Base-by-base conservation (phyloP, 2,113 vertebrate genomes). In the Miniopterus natalensis region DNA sequence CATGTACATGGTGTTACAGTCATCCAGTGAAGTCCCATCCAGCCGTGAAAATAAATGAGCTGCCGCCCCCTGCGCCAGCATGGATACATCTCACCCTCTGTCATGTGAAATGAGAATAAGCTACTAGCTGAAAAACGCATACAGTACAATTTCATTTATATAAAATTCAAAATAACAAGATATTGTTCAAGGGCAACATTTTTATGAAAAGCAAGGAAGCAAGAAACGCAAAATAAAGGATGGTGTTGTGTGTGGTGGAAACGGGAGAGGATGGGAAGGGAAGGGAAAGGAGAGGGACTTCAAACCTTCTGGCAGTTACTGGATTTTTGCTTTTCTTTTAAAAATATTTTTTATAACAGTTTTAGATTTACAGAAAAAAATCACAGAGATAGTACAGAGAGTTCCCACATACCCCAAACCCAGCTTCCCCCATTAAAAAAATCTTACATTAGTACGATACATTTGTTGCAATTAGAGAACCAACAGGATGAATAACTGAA, bases 131-230 rank as follows among this genome's bases (percentile, higher is more conserved):
- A 88, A 84, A 94, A 29, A 36, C 57, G n/a, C 13, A 27, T 74
- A 23, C 18, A 29, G 9, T 61, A 15, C 15, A 27, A 20, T 81
- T 90, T 70, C 49, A 96, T 70, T 79, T 47, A 29, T 79, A 17
- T 57, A 17, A 84, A 79, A 84, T 57, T 88, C 25, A 70, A 59
- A 88, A 47, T 36, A 57, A 77, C 13, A 79, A 27, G 18, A 29
- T 79, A 21, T 21, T 71, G 29, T n/a, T 85, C 88, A 86, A 70
- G 12, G 73, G 11, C n/a, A 42, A 83, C 18, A 53, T 70, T 65
- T 85, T 78, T 59, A 70, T 79, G 51, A 55, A 89, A 93, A 96
- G 6, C 42, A 88, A 88, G 42, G 21, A 71, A 68, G 31, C 17
- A 65, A 61, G 63, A 87, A 65, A 18, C 20, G 40, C 42, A 73